Base-by-base conservation (phyloP, 2,113 vertebrate genomes). In the Engraulis encrasicolus region DNA sequence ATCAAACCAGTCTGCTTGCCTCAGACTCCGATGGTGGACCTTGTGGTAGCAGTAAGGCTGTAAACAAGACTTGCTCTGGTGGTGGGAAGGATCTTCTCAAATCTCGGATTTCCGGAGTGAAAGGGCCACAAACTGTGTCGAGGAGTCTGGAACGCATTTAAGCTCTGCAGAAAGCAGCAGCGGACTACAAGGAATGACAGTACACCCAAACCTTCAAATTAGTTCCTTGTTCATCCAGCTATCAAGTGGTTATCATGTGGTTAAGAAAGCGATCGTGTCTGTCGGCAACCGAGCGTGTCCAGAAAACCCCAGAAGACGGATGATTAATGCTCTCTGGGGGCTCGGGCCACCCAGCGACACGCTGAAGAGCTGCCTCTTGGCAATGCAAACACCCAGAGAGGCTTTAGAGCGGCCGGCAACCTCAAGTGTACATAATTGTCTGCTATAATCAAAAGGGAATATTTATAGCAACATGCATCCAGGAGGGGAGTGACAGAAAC, bases 221-320 rank as follows among this genome's bases (percentile, higher is more conserved):
- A 66, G 58, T 14, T n/a, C 23, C 27, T 66, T 27, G 58, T 31
- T 66, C n/a, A 66, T 66, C 58, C 9, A 23, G 58, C 58, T 14
- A 66, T 66, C 58, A 66, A 66, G 58, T 66, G 58, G 7, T 31
- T 27, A 66, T 66, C 58, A 61, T 61, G 58, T 66, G 58, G 58
- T 66, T 2, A 14, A 66, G 58, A 31, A n/a, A n/a, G 27, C 27
- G 58, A 66, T 66, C 27, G 31, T 27, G 58, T 66, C 58, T 66
- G 23, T 9, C 7, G 58, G 58, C 4, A 6, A 66, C n/a, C 7
- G 27, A 31, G 58, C 9, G 58, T 66, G 58, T 66, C 27, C 58
- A 11, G n/a, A 27, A 31, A n/a, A 31, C n/a, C 58, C 58, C 23
- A 66, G 58, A 66, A 66, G 58, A 66, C 27, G 31, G 58, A 31